phyloP scores from a whole-genome alignment of 2,797 vertebrate genomes.

The Brachyrhaphis roseni region DNA sequence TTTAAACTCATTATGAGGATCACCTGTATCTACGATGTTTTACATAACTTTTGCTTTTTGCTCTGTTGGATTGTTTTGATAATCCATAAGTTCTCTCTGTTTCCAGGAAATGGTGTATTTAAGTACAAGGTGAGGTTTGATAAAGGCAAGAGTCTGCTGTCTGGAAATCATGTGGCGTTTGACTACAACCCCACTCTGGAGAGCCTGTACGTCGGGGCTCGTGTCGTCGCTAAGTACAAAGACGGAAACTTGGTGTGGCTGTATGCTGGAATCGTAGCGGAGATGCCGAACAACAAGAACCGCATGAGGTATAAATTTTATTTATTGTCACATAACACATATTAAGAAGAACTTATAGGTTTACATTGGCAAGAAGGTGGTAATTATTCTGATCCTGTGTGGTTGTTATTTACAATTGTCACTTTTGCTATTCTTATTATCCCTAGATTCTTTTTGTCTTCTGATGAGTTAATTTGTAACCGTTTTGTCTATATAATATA shows the following conservation, averaged over 20 bases:
- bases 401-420: too few relatives aligned
- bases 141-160: slow-evolving; percentile 97
- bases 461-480: too few relatives aligned
- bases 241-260: slow-evolving; percentile 96
- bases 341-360: too few relatives aligned
- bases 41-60: background rate
- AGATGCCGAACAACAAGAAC: slow-evolving; percentile 96
- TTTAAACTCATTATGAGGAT: background rate
- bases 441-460: too few relatives aligned
- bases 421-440: too few relatives aligned
- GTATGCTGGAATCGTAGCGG: slow-evolving; percentile 96
- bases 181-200: slow-evolving; percentile 91
- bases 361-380: too few relatives aligned
- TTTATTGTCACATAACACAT: too few relatives aligned
- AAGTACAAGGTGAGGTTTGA: slow-evolving; percentile 99
- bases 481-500: too few relatives aligned
- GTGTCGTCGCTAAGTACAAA: slow-evolving; percentile 97
- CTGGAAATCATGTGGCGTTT: slow-evolving; percentile 96
- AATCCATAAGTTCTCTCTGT: background rate
- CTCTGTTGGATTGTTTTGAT: background rate
- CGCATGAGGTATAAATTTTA: slow-evolving; percentile 86
- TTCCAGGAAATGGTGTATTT: slow-evolving; percentile 81
- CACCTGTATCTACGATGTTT: background rate
- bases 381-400: too few relatives aligned
- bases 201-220: slow-evolving; percentile 90